phyloP scores from a whole-genome alignment of 1,140 invertebrate genomes.

The Ceratosolen solmsi region DNA sequence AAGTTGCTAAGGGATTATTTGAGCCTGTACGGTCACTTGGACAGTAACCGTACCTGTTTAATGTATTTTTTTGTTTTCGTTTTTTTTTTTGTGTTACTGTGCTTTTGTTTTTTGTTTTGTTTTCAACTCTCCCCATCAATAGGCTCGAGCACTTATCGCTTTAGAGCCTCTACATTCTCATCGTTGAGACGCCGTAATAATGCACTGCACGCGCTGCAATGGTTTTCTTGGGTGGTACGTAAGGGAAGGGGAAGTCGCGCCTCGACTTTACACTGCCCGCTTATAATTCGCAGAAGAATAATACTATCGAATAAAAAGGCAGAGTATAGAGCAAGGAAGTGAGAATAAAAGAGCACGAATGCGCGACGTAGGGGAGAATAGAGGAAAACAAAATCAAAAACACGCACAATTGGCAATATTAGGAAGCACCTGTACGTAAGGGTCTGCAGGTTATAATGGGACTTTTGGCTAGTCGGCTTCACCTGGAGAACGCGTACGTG shows the following conservation, averaged over 20 bases:
- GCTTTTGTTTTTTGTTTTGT: no score
- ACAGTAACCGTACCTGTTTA: no score
- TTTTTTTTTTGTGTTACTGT: no score
- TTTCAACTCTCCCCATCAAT: no score
- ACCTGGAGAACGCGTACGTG: neutral
- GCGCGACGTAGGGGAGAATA: neutral
- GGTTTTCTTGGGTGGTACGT: no score
- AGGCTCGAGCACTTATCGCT: no score
- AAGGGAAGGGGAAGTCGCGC: no score
- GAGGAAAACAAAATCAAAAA: neutral
- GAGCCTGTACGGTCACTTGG: neutral
- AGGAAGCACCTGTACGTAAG: conserved; percentile 13
- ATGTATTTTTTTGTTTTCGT: no score
- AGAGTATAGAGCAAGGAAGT: no score
- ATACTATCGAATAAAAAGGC: neutral
- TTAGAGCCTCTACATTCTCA: no score
- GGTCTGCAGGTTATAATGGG: conserved; percentile 1
- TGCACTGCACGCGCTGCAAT: no score
- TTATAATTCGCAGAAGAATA: neutral
- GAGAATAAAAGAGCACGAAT: neutral
- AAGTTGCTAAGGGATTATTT: neutral
- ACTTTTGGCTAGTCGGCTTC: neutral
- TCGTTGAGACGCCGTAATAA: no score
- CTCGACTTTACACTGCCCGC: neutral
- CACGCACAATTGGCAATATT: conserved; percentile 3